phyloP scores from a whole-genome alignment of 2,113 vertebrate species.

The Anthoscopus minutus region DNA sequence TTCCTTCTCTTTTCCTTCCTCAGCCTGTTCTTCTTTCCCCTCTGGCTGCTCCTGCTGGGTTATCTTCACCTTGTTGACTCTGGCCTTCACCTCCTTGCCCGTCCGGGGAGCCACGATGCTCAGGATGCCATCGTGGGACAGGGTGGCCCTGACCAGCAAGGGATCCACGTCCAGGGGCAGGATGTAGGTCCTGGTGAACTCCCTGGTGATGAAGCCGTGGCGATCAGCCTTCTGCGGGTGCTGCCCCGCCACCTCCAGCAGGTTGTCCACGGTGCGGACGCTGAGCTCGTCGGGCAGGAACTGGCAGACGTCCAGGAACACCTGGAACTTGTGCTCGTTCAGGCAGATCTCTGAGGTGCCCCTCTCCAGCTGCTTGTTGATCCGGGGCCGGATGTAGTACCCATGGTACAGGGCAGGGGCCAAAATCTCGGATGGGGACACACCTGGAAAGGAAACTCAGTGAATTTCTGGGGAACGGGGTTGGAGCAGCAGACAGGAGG shows the following conservation, averaged over 20 bases:
- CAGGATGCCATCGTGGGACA: slow-evolving; percentile 83
- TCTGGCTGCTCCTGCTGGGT: slow-evolving; percentile 42
- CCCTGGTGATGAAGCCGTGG: slow-evolving; percentile 80
- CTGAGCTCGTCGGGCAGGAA: slow-evolving; percentile 81
- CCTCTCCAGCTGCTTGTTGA: slow-evolving; percentile 72
- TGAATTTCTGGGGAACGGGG: not conserved
- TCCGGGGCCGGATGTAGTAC: slow-evolving; percentile 82
- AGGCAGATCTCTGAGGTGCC: slow-evolving; percentile 79
- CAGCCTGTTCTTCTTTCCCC: not conserved
- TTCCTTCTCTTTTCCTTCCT: not conserved
- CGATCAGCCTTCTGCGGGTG: slow-evolving; percentile 80
- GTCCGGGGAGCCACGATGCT: slow-evolving; percentile 77
- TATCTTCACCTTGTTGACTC: slow-evolving; percentile 72
- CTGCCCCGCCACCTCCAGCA: slow-evolving; percentile 80
- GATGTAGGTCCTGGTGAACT: slow-evolving; percentile 85
- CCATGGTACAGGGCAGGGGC: slow-evolving; percentile 83
- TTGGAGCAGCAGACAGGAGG: not conserved
- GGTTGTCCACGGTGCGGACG: slow-evolving; percentile 83
- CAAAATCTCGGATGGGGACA: slow-evolving; percentile 77
- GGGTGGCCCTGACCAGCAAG: slow-evolving; percentile 71
- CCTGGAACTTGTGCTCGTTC: slow-evolving; percentile 80
- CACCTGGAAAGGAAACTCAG: slow-evolving; percentile 55
- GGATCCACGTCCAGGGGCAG: slow-evolving; percentile 82
- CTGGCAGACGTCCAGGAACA: slow-evolving; percentile 83
- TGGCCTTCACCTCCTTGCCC: slow-evolving; percentile 67